phyloP scores from a whole-genome alignment of 1,140 invertebrate genomes.

The Diprion similis region DNA sequence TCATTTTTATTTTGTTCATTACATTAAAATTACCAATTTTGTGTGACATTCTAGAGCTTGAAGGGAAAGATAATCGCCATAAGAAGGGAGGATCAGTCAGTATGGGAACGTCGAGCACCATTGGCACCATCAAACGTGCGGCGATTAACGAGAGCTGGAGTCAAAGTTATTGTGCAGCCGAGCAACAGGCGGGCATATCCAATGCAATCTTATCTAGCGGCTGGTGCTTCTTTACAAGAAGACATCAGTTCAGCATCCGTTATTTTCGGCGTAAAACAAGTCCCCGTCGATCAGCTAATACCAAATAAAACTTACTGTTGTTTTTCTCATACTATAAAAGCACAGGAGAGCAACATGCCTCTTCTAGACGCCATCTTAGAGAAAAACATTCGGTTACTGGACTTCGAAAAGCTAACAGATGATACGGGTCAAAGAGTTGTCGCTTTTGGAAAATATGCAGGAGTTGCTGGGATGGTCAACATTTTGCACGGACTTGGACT shows the following conservation, averaged over 20 bases:
- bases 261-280: conserved; percentile 98
- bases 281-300: conserved; percentile 91
- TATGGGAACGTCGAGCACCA: conserved; percentile 97
- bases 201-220: conserved; percentile 76
- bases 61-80: conserved; percentile 79
- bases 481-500: conserved; percentile 97
- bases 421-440: conserved; percentile 89
- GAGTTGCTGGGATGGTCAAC: conserved; percentile 98
- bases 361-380: conserved; percentile 95
- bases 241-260: conserved; percentile 95
- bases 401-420: conserved; percentile 97
- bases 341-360: conserved; percentile 98
- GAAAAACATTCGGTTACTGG: conserved; percentile 95
- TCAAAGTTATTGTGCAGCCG: conserved; percentile 97
- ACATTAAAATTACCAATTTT: not conserved
- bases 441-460: conserved; percentile 99
- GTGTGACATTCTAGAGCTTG: conserved; percentile 34
- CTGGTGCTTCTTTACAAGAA: conserved; percentile 91
- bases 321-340: conserved; percentile 99
- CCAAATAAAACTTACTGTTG: conserved; percentile 98
- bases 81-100: conserved; percentile 92
- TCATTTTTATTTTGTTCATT: conserved; percentile 14
- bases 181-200: conserved; percentile 97
- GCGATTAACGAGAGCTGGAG: conserved; percentile 82
- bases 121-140: conserved; percentile 92